These are phyloP conservation scores for Cosmia pyralina DNA, from an alignment of 2,888 invertebrate species.

Conservation along the genomic window DNA sequence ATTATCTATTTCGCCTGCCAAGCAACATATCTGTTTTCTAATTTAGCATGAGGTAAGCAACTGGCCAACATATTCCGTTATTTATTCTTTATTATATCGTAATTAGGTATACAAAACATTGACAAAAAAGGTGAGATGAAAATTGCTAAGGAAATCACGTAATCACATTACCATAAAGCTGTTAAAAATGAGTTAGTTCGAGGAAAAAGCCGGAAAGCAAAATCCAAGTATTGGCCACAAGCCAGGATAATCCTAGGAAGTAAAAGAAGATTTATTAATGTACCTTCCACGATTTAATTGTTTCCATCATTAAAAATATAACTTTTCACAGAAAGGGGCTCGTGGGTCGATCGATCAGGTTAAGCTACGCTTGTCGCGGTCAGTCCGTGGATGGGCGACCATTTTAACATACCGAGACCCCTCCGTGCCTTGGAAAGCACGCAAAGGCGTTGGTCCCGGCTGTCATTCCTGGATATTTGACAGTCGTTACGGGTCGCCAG, in stretches of 20 bases:
- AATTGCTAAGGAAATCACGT: background rate
- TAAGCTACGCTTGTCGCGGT: no score
- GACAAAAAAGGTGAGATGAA: background rate
- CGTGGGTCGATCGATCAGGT: no score
- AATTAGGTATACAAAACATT: background rate
- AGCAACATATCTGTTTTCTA: background rate
- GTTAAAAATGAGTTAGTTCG: conserved; percentile 13
- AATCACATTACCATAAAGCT: background rate
- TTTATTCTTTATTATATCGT: no score
- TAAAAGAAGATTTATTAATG: conserved; percentile 14
- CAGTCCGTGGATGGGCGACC: no score
- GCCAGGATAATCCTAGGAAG: conserved; percentile 21
- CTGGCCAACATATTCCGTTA: no score
- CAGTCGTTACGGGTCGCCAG: no score
- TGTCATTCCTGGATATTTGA: no score
- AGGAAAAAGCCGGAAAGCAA: background rate
- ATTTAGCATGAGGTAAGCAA: no score
- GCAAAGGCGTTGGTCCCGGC: no score
- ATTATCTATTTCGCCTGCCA: no score
- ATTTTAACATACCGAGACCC: no score
- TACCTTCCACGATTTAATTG: background rate
- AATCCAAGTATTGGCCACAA: conserved; percentile 10
- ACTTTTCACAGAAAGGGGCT: background rate
- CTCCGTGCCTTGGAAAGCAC: no score
- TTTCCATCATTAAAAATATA: background rate